These are phyloP conservation scores for Spilogale gracilis DNA, from an alignment of 2,113 vertebrate species.

Conservation along the genomic window DNA sequence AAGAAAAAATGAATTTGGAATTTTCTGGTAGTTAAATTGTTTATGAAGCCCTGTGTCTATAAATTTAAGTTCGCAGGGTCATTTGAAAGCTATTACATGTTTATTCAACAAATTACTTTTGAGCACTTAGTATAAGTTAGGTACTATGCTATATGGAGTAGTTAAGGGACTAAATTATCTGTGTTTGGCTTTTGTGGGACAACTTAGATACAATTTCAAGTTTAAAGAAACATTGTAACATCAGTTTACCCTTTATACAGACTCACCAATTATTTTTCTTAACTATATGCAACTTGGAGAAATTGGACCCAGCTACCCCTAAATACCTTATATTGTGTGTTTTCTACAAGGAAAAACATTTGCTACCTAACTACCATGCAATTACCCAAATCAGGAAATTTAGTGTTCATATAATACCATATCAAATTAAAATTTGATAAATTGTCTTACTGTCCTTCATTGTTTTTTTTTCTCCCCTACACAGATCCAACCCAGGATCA, in stretches of 20 bases:
- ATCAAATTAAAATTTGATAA: neutral
- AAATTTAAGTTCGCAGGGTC: constrained; percentile 37
- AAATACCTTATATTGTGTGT: neutral
- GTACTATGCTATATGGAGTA: neutral
- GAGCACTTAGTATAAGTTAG: neutral
- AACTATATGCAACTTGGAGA: constrained; percentile 6
- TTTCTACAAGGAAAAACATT: constrained; percentile 45
- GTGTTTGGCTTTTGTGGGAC: neutral
- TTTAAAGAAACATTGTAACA: constrained; percentile 12
- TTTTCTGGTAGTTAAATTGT: constrained; percentile 32
- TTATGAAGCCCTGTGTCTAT: neutral
- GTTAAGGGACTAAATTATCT: neutral
- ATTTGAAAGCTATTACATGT: neutral
- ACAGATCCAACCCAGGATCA: neutral
- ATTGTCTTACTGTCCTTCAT: neutral
- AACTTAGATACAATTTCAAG: constrained; percentile 2
- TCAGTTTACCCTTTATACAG: neutral
- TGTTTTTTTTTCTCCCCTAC: neutral
- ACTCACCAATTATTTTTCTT: neutral
- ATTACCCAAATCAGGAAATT: constrained; percentile 20
- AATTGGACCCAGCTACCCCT: neutral
- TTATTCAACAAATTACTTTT: constrained; percentile 19
- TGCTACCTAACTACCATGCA: neutral
- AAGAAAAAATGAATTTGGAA: constrained; percentile 13
- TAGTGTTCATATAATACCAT: neutral